Evolutionary conservation across 2,113 vertebrate species (phyloP).

Genomic region (Prunella himalayana): DNA sequence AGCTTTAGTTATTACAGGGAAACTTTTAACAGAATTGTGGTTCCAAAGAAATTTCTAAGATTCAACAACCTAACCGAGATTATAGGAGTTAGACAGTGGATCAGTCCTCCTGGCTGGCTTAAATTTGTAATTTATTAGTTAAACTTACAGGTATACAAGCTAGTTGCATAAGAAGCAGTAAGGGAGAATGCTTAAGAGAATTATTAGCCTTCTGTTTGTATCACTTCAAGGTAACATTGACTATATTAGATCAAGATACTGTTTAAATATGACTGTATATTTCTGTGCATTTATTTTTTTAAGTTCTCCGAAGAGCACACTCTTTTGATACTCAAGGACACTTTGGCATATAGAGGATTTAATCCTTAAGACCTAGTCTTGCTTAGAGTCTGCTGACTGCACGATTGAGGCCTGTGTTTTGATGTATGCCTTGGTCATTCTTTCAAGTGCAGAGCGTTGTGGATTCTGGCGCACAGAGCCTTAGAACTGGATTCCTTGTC

Average conservation of each 20-base stretch:
- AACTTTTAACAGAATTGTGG: neutral
- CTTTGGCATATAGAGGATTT: neutral
- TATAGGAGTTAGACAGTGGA: neutral
- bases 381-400: neutral
- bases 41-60: neutral
- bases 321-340: neutral
- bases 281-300: neutral
- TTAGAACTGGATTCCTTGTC: neutral
- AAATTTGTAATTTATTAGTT: neutral
- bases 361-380: neutral
- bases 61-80: neutral
- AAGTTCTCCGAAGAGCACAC: neutral
- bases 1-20: neutral
- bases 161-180: neutral
- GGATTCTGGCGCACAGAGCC: neutral
- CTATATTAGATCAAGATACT: neutral
- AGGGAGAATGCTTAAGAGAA: neutral
- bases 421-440: neutral
- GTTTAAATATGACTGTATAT: neutral
- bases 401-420: neutral
- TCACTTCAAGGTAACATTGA: neutral
- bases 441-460: neutral
- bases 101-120: neutral
- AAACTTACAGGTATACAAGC: neutral
- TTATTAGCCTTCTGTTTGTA: neutral